Conservation (phyloP, 2,113 vertebrate genomes). For the Brienomyrus brachyistius region DNA sequence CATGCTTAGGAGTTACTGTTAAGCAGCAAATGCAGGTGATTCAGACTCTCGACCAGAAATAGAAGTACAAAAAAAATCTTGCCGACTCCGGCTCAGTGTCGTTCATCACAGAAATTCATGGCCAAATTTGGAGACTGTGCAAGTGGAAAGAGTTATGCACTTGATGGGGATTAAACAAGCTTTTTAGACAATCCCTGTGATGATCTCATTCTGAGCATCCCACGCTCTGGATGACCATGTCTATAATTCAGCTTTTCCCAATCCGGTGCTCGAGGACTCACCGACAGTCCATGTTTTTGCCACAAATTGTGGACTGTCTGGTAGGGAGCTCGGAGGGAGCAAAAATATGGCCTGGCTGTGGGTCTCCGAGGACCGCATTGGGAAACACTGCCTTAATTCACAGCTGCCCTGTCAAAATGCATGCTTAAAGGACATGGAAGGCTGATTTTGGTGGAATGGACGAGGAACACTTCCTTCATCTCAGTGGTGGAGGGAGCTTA, state of each 20-base stretch:
- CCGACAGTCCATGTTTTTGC: neutral
- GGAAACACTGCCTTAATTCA: neutral
- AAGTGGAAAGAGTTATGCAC: neutral
- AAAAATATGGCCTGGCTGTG: neutral
- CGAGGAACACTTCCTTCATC: neutral
- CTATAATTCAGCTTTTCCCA: neutral
- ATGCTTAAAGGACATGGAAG: neutral
- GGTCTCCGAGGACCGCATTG: neutral
- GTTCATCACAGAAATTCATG: neutral
- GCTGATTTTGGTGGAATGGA: neutral
- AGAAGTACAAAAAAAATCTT: too few relatives aligned
- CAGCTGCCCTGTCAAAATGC: neutral
- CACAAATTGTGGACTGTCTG: neutral
- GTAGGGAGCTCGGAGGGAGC: neutral
- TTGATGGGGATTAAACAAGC: neutral
- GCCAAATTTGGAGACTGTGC: neutral
- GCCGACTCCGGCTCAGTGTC: neutral
- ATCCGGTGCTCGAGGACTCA: neutral
- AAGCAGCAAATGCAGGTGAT: neutral
- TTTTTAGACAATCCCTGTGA: neutral
- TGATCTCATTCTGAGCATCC: neutral
- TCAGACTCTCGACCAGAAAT: neutral
- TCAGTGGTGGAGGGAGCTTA: neutral
- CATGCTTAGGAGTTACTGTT: neutral
- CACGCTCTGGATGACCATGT: neutral